Conservation (phyloP, 2,113 vertebrate genomes). For the Monopterus albus region DNA sequence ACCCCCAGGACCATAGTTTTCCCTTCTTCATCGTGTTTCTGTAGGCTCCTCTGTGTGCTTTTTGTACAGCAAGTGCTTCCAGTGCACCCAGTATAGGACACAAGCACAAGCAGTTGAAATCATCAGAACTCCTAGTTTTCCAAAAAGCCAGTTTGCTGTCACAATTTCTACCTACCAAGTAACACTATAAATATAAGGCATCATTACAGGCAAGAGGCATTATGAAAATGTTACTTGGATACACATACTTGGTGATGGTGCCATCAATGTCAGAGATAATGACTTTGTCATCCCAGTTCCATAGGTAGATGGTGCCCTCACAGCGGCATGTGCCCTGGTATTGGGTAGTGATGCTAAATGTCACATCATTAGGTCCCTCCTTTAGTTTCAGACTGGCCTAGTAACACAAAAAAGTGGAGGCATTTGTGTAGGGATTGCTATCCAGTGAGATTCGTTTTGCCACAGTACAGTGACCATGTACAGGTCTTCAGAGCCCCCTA, state of each 20-base stretch:
- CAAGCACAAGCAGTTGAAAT: no score
- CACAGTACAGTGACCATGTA: background rate
- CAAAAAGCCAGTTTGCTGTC: no score
- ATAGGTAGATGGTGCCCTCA: constrained; percentile 96
- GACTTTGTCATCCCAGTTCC: constrained; percentile 97
- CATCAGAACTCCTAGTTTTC: no score
- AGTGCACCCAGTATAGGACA: no score
- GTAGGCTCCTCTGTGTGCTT: no score
- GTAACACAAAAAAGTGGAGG: constrained; percentile 10
- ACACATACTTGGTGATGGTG: constrained; percentile 94
- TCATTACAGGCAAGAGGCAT: no score
- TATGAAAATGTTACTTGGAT: background rate
- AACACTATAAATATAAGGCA: no score
- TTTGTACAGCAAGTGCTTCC: no score
- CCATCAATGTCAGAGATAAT: constrained; percentile 98
- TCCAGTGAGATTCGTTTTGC: background rate
- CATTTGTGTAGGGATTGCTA: constrained; percentile 11
- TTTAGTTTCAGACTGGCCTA: constrained; percentile 94
- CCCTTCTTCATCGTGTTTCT: no score
- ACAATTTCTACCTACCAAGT: no score
- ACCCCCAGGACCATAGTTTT: no score
- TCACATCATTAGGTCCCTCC: constrained; percentile 95
- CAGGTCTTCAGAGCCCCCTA: constrained; percentile 62
- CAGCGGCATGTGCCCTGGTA: constrained; percentile 98
- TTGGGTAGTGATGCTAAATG: constrained; percentile 97